Conservation (phyloP, 2,113 vertebrate genomes). For the Oxyruncus cristatus region DNA sequence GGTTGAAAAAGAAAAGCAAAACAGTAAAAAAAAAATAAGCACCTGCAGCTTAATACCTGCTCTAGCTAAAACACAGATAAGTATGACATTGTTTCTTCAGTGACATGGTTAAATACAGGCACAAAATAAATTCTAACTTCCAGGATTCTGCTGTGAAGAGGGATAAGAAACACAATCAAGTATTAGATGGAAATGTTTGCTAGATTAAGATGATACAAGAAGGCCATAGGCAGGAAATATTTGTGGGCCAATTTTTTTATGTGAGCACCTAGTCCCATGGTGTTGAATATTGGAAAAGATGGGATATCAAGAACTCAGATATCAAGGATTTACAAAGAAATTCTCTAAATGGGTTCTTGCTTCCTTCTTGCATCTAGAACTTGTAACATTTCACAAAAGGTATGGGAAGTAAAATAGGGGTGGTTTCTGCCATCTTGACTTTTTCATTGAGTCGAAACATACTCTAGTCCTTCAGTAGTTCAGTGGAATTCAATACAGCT, state of each 20-base stretch:
- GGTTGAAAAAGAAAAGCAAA: neutral
- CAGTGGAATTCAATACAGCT: neutral
- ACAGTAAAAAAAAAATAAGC: neutral
- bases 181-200: accelerated
- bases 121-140: neutral
- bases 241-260: neutral
- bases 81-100: neutral
- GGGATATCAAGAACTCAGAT: neutral
- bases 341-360: neutral
- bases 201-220: neutral
- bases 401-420: neutral
- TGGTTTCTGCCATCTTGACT: neutral
- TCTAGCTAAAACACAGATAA: neutral
- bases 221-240: neutral
- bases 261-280: neutral
- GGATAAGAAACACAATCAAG: neutral
- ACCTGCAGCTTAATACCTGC: neutral
- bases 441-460: neutral
- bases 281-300: neutral
- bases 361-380: neutral
- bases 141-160: neutral
- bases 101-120: neutral
- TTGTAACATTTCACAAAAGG: neutral
- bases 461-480: neutral
- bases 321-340: neutral